Conservation (phyloP, 2,113 vertebrate genomes). For the Lophotis ruficrista region DNA sequence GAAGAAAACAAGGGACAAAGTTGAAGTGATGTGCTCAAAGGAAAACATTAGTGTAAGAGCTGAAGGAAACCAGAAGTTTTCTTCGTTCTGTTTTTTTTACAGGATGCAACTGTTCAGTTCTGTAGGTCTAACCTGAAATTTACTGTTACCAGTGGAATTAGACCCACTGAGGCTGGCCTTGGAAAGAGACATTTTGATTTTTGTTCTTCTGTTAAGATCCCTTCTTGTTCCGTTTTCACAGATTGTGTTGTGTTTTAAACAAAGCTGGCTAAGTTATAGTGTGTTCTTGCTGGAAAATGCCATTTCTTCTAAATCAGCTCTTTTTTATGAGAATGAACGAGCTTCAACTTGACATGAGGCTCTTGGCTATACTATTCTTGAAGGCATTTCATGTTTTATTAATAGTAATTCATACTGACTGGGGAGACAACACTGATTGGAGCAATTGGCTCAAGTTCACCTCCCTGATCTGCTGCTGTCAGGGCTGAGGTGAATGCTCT, state of each 20-base stretch:
- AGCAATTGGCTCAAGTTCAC: slow-evolving; percentile 47
- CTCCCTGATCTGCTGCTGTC: slow-evolving; percentile 30
- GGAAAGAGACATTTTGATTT: neutral
- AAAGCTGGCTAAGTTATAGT: neutral
- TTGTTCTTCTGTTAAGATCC: neutral
- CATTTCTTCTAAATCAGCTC: slow-evolving; percentile 60
- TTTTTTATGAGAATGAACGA: slow-evolving; percentile 60
- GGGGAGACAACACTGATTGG: slow-evolving; percentile 17
- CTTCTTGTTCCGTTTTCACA: neutral
- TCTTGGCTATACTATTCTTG: slow-evolving; percentile 56
- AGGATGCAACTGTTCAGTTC: neutral
- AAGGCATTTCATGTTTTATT: slow-evolving; percentile 68
- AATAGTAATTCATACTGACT: slow-evolving; percentile 60
- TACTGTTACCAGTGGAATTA: neutral
- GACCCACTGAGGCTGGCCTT: neutral
- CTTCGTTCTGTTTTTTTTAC: neutral
- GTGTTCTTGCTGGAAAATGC: slow-evolving; percentile 28
- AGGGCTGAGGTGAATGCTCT: neutral
- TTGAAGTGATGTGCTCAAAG: neutral
- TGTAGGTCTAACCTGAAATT: neutral
- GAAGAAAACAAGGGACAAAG: neutral
- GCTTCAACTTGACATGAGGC: slow-evolving; percentile 57
- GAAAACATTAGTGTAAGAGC: neutral
- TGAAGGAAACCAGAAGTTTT: neutral
- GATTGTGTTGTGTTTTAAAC: neutral